Conservation (phyloP, 2,888 invertebrate genomes). For the Aethes cnicana region DNA sequence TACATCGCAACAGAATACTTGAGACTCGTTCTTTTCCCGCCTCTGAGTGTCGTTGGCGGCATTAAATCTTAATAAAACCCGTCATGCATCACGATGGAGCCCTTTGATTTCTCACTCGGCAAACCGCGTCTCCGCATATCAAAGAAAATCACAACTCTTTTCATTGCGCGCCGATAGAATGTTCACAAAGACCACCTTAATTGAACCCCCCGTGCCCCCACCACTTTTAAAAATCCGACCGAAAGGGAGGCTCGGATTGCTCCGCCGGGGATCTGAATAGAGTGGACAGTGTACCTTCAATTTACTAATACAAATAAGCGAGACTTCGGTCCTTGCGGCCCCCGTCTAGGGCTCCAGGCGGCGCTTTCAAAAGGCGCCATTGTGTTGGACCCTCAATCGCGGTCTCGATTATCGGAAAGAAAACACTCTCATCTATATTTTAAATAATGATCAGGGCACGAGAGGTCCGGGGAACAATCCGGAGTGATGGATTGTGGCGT, state of each 20-base stretch:
- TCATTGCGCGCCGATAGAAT: slow-evolving; percentile 81
- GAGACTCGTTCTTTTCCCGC: slow-evolving; percentile 81
- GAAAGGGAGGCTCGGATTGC: slow-evolving; percentile 42
- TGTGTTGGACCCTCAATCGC: slow-evolving; percentile 76
- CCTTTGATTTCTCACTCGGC: slow-evolving; percentile 82
- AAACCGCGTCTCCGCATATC: slow-evolving; percentile 79
- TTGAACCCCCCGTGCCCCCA: slow-evolving; percentile 67
- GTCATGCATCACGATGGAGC: slow-evolving; percentile 75
- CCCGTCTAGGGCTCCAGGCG: slow-evolving; percentile 60
- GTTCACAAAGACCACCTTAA: slow-evolving; percentile 73
- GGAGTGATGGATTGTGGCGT: slow-evolving; percentile 72
- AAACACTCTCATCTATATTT: slow-evolving; percentile 82
- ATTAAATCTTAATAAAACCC: slow-evolving; percentile 82
- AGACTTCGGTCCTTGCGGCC: slow-evolving; percentile 55
- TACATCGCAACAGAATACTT: slow-evolving; percentile 70
- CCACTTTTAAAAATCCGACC: slow-evolving; percentile 56
- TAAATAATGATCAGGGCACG: slow-evolving; percentile 78
- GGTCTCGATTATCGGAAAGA: slow-evolving; percentile 81
- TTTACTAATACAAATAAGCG: slow-evolving; percentile 80
- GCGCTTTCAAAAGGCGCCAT: slow-evolving; percentile 69
- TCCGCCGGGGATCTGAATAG: slow-evolving; percentile 53
- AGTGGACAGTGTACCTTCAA: slow-evolving; percentile 74
- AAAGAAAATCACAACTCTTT: slow-evolving; percentile 83
- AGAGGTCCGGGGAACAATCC: slow-evolving; percentile 60
- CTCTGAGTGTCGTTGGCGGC: slow-evolving; percentile 79